Conservation (phyloP, 2,888 invertebrate genomes). For the Zele albiditarsus region DNA sequence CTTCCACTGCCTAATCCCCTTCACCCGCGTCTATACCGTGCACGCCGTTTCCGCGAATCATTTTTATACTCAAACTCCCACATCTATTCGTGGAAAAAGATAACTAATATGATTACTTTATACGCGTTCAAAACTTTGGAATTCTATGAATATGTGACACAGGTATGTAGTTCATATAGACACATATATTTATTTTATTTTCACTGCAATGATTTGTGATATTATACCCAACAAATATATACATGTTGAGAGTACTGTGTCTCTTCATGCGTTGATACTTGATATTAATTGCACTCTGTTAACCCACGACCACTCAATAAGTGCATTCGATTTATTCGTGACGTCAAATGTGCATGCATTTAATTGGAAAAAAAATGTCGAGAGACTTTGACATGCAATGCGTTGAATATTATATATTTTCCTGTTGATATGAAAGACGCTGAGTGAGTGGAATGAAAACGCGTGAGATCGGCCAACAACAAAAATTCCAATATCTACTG, state of each 20-base stretch:
- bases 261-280: conserved; percentile 46
- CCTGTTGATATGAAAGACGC: background rate
- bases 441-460: background rate
- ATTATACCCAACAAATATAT: background rate
- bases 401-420: background rate
- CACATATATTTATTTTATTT: background rate
- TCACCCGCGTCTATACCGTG: conserved; percentile 14
- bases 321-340: conserved; percentile 67
- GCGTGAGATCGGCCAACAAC: background rate
- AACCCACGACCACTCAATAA: conserved; percentile 53
- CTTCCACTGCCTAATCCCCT: conserved; percentile 29
- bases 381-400: background rate
- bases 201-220: background rate
- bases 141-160: background rate
- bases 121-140: conserved; percentile 3
- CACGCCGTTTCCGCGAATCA: conserved; percentile 27
- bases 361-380: conserved; percentile 30
- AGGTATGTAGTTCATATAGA: background rate
- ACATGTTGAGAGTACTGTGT: background rate
- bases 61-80: conserved; percentile 29
- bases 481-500: background rate
- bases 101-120: conserved; percentile 28
- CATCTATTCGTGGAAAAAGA: conserved; percentile 13
- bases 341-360: conserved; percentile 62
- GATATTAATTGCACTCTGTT: conserved; percentile 61